Evolutionary conservation across 2,113 vertebrate genomes (phyloP), one percentile per base, ranked within the genome.

Genomic region (Neopipo cinnamomea): DNA sequence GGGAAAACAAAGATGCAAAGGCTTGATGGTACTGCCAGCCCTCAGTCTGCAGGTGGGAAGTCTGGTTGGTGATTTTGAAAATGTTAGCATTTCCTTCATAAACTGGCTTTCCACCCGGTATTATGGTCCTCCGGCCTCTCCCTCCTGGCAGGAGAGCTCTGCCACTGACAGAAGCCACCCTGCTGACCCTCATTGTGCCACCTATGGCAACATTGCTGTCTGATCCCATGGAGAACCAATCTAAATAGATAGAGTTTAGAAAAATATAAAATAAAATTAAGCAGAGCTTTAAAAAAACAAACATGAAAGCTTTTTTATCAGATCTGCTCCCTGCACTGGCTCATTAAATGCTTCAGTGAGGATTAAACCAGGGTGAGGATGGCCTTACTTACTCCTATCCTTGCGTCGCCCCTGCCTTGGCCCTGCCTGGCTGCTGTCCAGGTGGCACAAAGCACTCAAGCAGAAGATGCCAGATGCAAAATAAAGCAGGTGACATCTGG

Each of bases 91-190:
- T 91, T 42, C 44, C 21, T 73, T 86, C 4, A 1, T 44, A 47
- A 89, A 35, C 15, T 61, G 49, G 17, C 18, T 68, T 89, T 82
- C 55, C 39, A 41, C 13, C 4, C 1, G 2, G 33, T 2, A 0
- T 58, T 72, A 14, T 2, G 5, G 42, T 79, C 3, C 39, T 37
- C n/a, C 0, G 0, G n/a, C 37, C n/a, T 88, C n/a, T 83, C 39
- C 20, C 15, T 77, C 35, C 31, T 88, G 83, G 14, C 56, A 44
- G 42, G 12, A 91, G 44, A 30, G 63, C 20, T 85, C 62, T 89
- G 50, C 28, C 31, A 18, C 33, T 27, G 46, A 44, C 39, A 63
- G 41, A 83, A 79, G 39, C 44, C 7, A 6, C 31, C 5, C 35
- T 0, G 1, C 42, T 73, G 37, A 37, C 11, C 50, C 44, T 31